Evolutionary conservation across 2,888 invertebrate species (phyloP).

Genomic region (Polia nebulosa): DNA sequence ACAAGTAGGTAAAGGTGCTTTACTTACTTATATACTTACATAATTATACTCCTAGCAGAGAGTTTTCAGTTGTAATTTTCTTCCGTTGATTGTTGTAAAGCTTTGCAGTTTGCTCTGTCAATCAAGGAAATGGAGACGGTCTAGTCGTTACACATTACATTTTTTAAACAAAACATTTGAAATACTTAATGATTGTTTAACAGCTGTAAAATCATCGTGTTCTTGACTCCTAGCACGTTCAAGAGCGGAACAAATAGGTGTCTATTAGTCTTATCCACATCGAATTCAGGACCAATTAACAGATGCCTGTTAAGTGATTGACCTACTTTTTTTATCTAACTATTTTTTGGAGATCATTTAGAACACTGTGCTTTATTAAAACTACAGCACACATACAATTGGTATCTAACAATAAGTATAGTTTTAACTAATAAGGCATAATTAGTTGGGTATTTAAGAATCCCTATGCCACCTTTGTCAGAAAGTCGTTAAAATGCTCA

Average conservation of each 20-base stretch:
- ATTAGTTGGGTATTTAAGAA: background rate
- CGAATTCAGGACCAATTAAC: slow-evolving; percentile 65
- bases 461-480: too few species aligned
- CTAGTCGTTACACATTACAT: background rate
- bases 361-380: slow-evolving; percentile 28
- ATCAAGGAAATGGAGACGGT: background rate
- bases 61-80: background rate
- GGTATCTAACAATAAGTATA: background rate
- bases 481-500: background rate
- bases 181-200: slow-evolving; percentile 55
- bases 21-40: too few species aligned
- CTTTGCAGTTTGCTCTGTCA: background rate
- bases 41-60: too few species aligned
- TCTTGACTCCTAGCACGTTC: slow-evolving; percentile 47
- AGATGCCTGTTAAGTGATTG: slow-evolving; percentile 69
- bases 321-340: slow-evolving; percentile 66
- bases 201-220: slow-evolving; percentile 37
- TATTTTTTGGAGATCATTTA: slow-evolving; percentile 64
- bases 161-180: background rate
- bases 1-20: background rate
- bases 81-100: background rate
- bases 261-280: slow-evolving; percentile 62
- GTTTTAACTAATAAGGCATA: background rate
- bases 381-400: background rate
- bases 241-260: slow-evolving; percentile 62